Percentiles rank a stretch among this genome's conserved stretches.
These are phyloP conservation scores for Cherax quadricarinatus DNA, from an alignment of 1,140 invertebrate genomes.

Conservation along the genomic window DNA sequence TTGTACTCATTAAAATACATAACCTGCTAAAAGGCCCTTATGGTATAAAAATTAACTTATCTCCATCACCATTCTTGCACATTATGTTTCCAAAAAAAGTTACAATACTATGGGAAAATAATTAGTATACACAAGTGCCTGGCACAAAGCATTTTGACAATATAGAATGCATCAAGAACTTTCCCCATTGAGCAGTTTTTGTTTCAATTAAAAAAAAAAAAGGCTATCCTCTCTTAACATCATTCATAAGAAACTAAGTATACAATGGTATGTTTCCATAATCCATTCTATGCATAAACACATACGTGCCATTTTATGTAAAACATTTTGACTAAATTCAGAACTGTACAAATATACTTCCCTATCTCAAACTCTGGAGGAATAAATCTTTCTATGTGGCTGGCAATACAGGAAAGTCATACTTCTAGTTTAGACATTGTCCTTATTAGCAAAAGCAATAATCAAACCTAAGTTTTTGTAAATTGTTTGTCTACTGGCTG, in stretches of 20 bases:
- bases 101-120: constrained; percentile 19
- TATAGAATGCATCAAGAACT: constrained; percentile 63
- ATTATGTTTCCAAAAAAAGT: constrained; percentile 31
- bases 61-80: constrained; percentile 12
- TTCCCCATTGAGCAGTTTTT: constrained; percentile 64
- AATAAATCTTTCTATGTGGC: neutral
- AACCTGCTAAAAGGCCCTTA: constrained; percentile 43
- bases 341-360: neutral
- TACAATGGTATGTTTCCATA: constrained; percentile 5
- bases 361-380: neutral
- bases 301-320: neutral
- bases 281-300: neutral
- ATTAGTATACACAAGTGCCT: constrained; percentile 49
- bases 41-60: constrained; percentile 46
- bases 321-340: constrained; percentile 1
- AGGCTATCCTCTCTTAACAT: neutral
- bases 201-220: constrained; percentile 40
- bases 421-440: neutral
- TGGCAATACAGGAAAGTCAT: neutral
- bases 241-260: neutral
- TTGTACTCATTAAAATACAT: neutral
- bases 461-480: neutral
- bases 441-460: neutral
- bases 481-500: neutral
- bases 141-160: constrained; percentile 36